Evolutionary conservation across 2,113 vertebrate species (phyloP).

Genomic region (Odocoileus virginianus): DNA sequence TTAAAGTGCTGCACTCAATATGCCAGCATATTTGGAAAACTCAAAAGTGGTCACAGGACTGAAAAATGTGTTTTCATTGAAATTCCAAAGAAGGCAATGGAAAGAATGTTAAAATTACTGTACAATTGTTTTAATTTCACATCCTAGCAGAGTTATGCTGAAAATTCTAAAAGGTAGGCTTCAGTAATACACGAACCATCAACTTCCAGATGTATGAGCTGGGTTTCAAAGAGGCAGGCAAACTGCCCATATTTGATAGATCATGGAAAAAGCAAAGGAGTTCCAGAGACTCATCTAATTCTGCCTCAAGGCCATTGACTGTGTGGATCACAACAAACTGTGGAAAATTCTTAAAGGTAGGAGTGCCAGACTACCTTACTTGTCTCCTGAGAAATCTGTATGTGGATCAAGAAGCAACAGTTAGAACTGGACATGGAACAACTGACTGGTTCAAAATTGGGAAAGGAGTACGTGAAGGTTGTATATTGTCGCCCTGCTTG

Average conservation of each 20-base stretch:
- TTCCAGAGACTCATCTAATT: neutral
- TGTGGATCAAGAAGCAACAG: neutral
- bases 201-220: neutral
- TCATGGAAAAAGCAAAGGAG: neutral
- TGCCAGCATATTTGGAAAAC: neutral
- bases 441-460: neutral
- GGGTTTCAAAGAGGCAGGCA: neutral
- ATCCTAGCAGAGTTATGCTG: neutral
- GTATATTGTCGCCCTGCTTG: neutral
- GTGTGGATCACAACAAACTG: neutral
- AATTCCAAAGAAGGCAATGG: neutral
- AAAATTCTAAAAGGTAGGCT: neutral
- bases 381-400: neutral
- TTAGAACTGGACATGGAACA: neutral
- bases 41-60: neutral
- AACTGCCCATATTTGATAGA: neutral
- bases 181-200: neutral
- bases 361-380: neutral
- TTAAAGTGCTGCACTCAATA: neutral
- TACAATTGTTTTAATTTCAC: neutral
- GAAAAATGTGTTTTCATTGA: neutral
- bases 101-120: neutral
- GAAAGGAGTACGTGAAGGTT: neutral
- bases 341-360: neutral
- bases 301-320: neutral